Evolutionary conservation across 2,888 invertebrate genomes (phyloP).

Genomic region (Buathra laborator): DNA sequence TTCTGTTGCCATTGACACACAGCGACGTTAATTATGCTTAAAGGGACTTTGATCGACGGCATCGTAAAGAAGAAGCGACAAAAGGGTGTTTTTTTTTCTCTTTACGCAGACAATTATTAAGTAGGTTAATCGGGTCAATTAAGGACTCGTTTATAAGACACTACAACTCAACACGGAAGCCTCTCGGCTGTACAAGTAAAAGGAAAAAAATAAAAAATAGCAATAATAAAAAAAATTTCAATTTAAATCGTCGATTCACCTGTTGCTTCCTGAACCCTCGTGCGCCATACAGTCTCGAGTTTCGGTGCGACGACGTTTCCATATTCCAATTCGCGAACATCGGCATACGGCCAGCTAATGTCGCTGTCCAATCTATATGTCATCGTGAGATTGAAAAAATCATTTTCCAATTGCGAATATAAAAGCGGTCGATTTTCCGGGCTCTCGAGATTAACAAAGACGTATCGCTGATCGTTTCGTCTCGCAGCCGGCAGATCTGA

Average conservation of each 20-base stretch:
- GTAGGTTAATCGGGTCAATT: too few species aligned
- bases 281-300: slow-evolving; percentile 67
- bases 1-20: too few species aligned
- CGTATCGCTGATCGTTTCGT: slow-evolving; percentile 85
- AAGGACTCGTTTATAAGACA: too few species aligned
- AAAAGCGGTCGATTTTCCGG: slow-evolving; percentile 77
- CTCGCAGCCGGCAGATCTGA: slow-evolving; percentile 82
- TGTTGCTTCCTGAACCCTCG: slow-evolving; percentile 42
- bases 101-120: too few species aligned
- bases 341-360: slow-evolving; percentile 85
- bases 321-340: slow-evolving; percentile 79
- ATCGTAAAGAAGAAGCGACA: too few species aligned
- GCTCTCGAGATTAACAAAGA: slow-evolving; percentile 86
- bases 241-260: slow-evolving; percentile 67
- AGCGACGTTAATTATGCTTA: too few species aligned
- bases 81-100: too few species aligned
- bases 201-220: slow-evolving; percentile 16
- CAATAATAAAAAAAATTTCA: background rate
- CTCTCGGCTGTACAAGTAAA: too few species aligned
- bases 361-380: slow-evolving; percentile 87
- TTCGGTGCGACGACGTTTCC: slow-evolving; percentile 72
- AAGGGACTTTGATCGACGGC: too few species aligned
- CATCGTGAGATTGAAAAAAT: slow-evolving; percentile 88
- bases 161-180: too few species aligned
- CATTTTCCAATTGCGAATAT: slow-evolving; percentile 69